A percentile compares a stretch with the other conserved stretches of the same genome.
phyloP scores from a whole-genome alignment of 2,113 vertebrate species.

The Menura novaehollandiae region DNA sequence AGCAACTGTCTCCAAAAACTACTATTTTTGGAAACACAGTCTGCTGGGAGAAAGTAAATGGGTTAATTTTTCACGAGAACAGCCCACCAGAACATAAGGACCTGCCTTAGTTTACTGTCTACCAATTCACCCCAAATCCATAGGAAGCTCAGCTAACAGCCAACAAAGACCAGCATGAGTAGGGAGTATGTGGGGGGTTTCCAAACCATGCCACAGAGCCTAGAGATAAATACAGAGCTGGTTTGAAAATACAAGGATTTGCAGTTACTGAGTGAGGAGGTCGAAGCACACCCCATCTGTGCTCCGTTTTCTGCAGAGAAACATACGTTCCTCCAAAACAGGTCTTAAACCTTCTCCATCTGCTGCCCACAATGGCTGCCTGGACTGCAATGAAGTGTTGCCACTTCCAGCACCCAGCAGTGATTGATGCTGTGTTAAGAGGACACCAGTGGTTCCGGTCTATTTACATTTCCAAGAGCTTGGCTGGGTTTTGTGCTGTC shows the following conservation, averaged over 20 bases:
- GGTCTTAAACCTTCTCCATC: conserved; percentile 9
- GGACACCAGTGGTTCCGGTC: conserved; percentile 40
- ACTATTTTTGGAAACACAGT: not conserved
- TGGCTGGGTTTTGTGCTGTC: conserved; percentile 29
- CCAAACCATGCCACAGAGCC: not conserved
- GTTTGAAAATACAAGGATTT: not conserved
- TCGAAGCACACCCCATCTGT: conserved; percentile 9
- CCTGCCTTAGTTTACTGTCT: not conserved
- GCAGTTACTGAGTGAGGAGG: not conserved
- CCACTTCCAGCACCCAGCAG: conserved; percentile 22
- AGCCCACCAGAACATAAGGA: not conserved
- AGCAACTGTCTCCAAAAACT: not conserved
- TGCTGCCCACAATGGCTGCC: not conserved
- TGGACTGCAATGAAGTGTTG: not conserved
- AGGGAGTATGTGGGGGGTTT: not conserved
- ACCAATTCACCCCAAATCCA: not conserved
- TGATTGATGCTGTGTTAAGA: conserved; percentile 22
- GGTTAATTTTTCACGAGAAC: not conserved
- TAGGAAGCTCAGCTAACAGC: not conserved
- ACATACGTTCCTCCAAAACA: not conserved
- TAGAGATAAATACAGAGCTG: not conserved
- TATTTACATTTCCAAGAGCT: conserved; percentile 56
- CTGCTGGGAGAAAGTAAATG: not conserved
- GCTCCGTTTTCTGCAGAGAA: not conserved
- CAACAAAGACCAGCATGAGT: not conserved